Evolutionary conservation across 2,888 invertebrate species (phyloP).

Genomic region (Nemurella pictetii): DNA sequence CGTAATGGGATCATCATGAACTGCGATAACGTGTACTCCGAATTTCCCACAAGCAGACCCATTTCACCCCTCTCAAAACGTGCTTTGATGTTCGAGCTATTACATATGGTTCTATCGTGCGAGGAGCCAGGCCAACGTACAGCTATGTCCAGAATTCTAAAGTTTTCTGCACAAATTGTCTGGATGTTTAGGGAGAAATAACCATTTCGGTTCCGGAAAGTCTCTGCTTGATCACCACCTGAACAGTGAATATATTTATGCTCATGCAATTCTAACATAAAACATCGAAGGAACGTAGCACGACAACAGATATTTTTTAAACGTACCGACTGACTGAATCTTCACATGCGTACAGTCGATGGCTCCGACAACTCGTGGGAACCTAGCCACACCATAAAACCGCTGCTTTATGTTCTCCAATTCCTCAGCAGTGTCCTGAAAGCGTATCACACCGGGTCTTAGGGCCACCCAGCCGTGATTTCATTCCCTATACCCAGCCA

Average conservation of each 20-base stretch:
- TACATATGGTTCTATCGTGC: slow-evolving; percentile 34
- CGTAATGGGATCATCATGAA: slow-evolving; percentile 45
- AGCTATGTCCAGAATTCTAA: slow-evolving; percentile 33
- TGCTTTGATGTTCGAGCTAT: slow-evolving; percentile 15
- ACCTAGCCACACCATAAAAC: no score
- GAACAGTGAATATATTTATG: not conserved
- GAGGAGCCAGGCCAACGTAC: slow-evolving; percentile 33
- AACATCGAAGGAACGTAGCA: not conserved
- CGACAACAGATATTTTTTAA: no score
- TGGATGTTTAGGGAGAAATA: slow-evolving; percentile 37
- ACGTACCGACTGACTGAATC: slow-evolving; percentile 26
- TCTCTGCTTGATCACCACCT: slow-evolving; percentile 31
- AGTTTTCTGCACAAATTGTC: slow-evolving; percentile 17
- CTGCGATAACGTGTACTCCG: not conserved
- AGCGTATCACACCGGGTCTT: no score
- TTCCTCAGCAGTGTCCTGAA: no score
- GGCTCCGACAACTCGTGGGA: slow-evolving; percentile 32
- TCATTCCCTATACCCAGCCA: no score
- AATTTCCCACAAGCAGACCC: slow-evolving; percentile 36
- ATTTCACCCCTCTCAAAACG: slow-evolving; percentile 32
- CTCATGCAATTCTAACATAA: not conserved
- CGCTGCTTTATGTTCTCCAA: no score
- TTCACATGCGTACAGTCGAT: slow-evolving; percentile 33
- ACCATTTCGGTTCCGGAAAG: slow-evolving; percentile 31
- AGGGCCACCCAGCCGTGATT: no score